A percentile compares a stretch with the other conserved stretches of the same genome.
These are phyloP conservation scores for Hemicrepidius hirtus DNA, from an alignment of 2,888 invertebrate species.

Conservation along the genomic window DNA sequence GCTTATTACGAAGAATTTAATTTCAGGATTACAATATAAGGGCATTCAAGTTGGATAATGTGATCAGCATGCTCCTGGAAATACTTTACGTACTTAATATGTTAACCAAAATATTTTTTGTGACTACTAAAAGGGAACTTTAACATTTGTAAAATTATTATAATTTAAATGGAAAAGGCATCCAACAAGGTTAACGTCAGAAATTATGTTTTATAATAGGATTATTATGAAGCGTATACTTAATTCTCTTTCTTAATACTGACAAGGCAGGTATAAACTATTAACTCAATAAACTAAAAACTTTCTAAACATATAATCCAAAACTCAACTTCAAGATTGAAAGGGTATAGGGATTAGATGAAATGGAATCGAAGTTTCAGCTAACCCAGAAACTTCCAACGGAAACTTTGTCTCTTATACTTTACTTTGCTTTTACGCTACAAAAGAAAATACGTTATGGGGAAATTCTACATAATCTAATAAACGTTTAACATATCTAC, in stretches of 20 bases:
- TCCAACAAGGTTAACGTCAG: too few species aligned
- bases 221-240: too few species aligned
- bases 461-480: too few species aligned
- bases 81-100: conserved; percentile 1
- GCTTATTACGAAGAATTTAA: conserved; percentile 21
- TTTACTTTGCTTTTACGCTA: background rate
- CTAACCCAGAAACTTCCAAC: background rate
- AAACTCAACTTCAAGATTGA: background rate
- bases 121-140: too few species aligned
- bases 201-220: too few species aligned
- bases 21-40: conserved; percentile 9
- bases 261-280: too few species aligned
- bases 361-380: background rate
- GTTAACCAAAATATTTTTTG: background rate
- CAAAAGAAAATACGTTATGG: too few species aligned
- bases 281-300: background rate
- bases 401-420: background rate
- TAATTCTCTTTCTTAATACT: too few species aligned
- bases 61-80: background rate
- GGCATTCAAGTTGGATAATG: conserved; percentile 9
- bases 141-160: too few species aligned
- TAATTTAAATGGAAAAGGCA: too few species aligned
- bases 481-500: too few species aligned
- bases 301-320: background rate
- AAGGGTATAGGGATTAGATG: background rate